These are phyloP conservation scores for Chrysolina americana DNA, from an alignment of 2,888 invertebrate species.

Conservation along the genomic window DNA sequence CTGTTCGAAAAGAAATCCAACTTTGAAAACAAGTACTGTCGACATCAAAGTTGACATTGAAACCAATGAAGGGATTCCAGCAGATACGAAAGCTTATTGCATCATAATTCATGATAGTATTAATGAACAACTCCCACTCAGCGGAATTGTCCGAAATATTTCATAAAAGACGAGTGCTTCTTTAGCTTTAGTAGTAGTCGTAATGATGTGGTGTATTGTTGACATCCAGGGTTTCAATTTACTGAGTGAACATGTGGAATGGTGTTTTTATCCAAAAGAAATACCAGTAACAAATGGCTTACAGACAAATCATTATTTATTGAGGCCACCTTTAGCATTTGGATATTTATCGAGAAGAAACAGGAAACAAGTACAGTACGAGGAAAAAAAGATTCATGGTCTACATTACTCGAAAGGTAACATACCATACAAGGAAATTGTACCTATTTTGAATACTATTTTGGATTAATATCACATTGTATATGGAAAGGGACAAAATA, in stretches of 20 bases:
- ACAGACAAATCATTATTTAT: neutral
- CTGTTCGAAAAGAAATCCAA: neutral
- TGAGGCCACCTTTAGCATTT: neutral
- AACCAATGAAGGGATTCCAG: neutral
- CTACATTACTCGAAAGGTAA: neutral
- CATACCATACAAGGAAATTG: neutral
- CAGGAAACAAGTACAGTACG: neutral
- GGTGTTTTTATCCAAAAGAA: slow-evolving; percentile 10
- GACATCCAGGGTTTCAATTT: slow-evolving; percentile 6
- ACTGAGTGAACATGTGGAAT: neutral
- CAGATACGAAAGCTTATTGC: neutral
- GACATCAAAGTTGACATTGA: neutral
- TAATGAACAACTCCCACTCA: neutral
- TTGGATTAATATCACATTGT: neutral
- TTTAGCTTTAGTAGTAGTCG: neutral
- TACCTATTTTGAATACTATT: neutral
- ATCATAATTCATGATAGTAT: neutral
- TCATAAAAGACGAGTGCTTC: neutral
- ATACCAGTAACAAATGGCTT: neutral
- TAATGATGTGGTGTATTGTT: neutral
- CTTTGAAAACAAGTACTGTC: neutral
- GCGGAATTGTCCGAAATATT: neutral
- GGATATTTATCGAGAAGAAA: neutral
- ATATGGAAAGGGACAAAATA: neutral
- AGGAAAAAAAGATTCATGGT: neutral